Base-by-base conservation (phyloP, 1,140 invertebrate genomes). In the Grapholita molesta region DNA sequence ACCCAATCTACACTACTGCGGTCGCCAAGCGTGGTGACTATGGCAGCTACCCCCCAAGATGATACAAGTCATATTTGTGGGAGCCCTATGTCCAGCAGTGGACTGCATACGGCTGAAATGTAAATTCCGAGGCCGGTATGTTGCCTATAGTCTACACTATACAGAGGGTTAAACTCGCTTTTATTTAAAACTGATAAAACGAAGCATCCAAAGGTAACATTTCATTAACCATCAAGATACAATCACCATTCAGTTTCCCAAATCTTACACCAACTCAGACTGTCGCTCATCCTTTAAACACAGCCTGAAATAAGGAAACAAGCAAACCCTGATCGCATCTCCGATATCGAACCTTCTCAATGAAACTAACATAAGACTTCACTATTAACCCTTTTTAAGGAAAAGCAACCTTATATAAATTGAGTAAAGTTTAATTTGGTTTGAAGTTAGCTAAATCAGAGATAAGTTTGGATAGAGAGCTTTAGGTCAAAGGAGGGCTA, bases 401-500 rank as follows among this genome's bases (percentile, higher is more conserved):
- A 77, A 80, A 75, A 55, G 38, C 33, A 24, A 68, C 75, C 71
- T 52, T 75, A 71, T 25, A 38, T 18, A 48, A 9, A 57, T 61
- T 30, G 23, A 5, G 21, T 53, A 70, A 52, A 70, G 74, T 69
- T 48, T 18, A 61, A 9, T 71, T 76, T 76, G 25, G 64, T 65
- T 64, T 32, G 66, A 9, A 24, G 48, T 68, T 53, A 71, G 68
- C 48, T 81, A 85, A 77, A 82, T 83, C 72, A 70, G 52, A 84
- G 81, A 86, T 88, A 88, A 85, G 75, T 88, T 81, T 73, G 77
- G 80, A 82, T 84, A 75, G 71, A 77, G 76, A 80, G 76, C 86
- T 86, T 86, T 84, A 85, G 84, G 83, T 88, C 83, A 85, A 82
- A 82, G 79, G 74, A 83, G 73, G 75, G 70, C 75, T 80, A 78